A percentile compares a stretch with the other conserved stretches of the same genome.
These are phyloP conservation scores for Chironomus tepperi DNA, from an alignment of 1,140 invertebrate species.

Conservation along the genomic window DNA sequence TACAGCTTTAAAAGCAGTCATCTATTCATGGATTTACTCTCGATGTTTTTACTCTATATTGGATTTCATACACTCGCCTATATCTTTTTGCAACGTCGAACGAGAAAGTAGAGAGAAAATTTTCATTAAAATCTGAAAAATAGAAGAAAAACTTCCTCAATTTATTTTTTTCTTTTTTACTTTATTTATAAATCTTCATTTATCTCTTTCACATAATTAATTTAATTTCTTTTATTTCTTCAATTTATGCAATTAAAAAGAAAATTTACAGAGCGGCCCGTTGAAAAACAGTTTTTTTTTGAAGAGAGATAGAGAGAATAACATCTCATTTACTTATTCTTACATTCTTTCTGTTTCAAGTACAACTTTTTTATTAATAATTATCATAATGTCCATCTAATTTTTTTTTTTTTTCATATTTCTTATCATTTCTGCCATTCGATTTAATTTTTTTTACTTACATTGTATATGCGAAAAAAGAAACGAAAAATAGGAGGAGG, in stretches of 20 bases:
- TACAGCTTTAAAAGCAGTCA: constrained; percentile 61
- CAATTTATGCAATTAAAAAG: constrained; percentile 4
- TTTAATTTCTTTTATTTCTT: not conserved
- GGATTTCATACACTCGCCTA: constrained; percentile 61
- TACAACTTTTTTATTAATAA: not conserved
- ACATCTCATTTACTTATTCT: not conserved
- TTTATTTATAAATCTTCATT: constrained; percentile 22
- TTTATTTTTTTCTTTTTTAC: constrained; percentile 5
- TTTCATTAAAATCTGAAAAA: not conserved
- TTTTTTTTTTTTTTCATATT: not conserved
- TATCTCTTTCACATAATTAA: constrained; percentile 20
- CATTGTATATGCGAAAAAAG: not conserved
- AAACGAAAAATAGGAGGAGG: not conserved
- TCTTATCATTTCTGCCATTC: not conserved
- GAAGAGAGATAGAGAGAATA: not conserved
- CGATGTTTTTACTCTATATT: constrained; percentile 54
- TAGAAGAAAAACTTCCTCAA: not conserved
- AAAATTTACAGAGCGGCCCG: constrained; percentile 16
- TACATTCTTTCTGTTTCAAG: not conserved
- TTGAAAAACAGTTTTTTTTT: not conserved
- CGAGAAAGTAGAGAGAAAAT: constrained; percentile 48
- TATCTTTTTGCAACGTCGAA: constrained; percentile 53
- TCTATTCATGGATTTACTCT: constrained; percentile 54
- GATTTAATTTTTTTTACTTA: not conserved
- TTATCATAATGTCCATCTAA: not conserved